Evolutionary conservation across 1,140 invertebrate genomes (phyloP).

Genomic region (Anagrus nilaparvatae): DNA sequence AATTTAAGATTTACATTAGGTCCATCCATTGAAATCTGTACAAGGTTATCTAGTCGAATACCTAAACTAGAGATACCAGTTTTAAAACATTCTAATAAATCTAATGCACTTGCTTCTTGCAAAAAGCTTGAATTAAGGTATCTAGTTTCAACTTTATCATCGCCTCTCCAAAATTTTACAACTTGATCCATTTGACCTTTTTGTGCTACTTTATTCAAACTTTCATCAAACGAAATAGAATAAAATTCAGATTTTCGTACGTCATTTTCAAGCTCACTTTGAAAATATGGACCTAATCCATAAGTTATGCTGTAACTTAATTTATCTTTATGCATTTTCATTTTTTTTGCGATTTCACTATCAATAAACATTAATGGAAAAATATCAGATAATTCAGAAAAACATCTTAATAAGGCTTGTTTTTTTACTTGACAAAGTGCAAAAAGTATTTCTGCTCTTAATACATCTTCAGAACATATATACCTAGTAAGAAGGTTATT

Average conservation of each 20-base stretch:
- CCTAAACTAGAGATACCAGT: constrained; percentile 11
- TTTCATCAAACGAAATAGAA: too few relatives aligned
- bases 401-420: too few relatives aligned
- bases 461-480: too few relatives aligned
- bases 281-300: constrained; percentile 18
- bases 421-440: too few relatives aligned
- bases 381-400: too few relatives aligned
- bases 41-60: constrained; percentile 15
- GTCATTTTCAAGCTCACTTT: constrained; percentile 9
- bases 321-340: constrained; percentile 18
- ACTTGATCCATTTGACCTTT: constrained; percentile 16
- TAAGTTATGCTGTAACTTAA: constrained; percentile 15
- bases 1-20: too few relatives aligned
- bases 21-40: constrained; percentile 11
- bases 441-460: too few relatives aligned
- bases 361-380: too few relatives aligned
- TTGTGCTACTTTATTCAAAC: constrained; percentile 17
- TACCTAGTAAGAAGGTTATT: too few relatives aligned
- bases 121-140: constrained; percentile 18
- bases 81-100: constrained; percentile 15
- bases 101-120: constrained; percentile 7
- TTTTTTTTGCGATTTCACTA: constrained; percentile 17
- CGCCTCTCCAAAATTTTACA: constrained; percentile 13
- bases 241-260: constrained; percentile 5
- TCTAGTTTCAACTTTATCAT: constrained; percentile 4